phyloP scores from a whole-genome alignment of 2,797 vertebrate genomes.

The Periparus ater region DNA sequence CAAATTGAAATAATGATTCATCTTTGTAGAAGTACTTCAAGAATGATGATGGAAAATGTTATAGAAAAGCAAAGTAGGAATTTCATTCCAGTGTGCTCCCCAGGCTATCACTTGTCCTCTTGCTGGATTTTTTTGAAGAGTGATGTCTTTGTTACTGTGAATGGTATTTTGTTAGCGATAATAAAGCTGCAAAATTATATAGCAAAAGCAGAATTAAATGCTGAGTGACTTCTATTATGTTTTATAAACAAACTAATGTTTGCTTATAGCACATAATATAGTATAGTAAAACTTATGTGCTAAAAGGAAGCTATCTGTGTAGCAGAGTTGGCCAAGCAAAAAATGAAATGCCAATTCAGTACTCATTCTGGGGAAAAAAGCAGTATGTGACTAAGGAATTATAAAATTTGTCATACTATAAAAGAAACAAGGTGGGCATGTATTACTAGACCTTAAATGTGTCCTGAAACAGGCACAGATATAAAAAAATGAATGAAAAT shows the following conservation, averaged over 20 bases:
- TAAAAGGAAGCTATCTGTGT: background rate
- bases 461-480: background rate
- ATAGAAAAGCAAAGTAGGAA: background rate
- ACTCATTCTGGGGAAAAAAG: background rate
- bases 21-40: background rate
- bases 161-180: background rate
- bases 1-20: slow-evolving; percentile 20
- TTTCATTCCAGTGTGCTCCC: background rate
- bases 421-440: background rate
- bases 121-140: background rate
- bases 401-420: background rate
- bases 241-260: background rate
- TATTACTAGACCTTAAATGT: background rate
- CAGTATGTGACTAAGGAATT: background rate
- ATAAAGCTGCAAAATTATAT: background rate
- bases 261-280: too few relatives aligned
- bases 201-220: background rate
- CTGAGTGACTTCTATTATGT: background rate
- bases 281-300: background rate
- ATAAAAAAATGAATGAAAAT: background rate
- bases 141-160: background rate
- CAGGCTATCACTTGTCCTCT: background rate
- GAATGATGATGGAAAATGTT: slow-evolving; percentile 3
- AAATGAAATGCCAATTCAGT: background rate
- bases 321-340: background rate